Evolutionary conservation across 2,113 vertebrate genomes (phyloP).

Genomic region (Pyxicephalus adspersus): DNA sequence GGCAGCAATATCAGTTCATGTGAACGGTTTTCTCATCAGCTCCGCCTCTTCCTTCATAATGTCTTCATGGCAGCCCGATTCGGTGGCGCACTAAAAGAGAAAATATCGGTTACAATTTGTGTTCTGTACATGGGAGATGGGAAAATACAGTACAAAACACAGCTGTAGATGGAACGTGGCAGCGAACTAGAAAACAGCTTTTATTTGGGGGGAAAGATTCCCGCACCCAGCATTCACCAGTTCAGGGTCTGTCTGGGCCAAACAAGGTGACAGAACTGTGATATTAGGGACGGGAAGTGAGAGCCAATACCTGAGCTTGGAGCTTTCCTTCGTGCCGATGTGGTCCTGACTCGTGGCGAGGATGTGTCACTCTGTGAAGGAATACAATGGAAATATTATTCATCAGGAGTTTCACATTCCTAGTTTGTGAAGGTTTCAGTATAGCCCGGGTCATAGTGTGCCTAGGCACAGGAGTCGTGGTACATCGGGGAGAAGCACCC

Average conservation of each 20-base stretch:
- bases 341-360: not conserved
- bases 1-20: not conserved
- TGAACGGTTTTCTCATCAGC: too few species aligned
- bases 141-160: too few species aligned
- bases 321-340: slow-evolving; percentile 11
- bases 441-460: too few species aligned
- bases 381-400: not conserved
- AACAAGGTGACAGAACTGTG: too few species aligned
- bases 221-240: too few species aligned
- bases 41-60: not conserved
- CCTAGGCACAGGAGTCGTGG: too few species aligned
- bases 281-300: not conserved
- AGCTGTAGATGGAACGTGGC: too few species aligned
- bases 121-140: not conserved
- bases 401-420: too few species aligned
- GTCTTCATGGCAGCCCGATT: not conserved
- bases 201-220: not conserved
- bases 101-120: not conserved
- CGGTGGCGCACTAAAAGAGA: slow-evolving; percentile 23
- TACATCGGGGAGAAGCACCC: too few species aligned
- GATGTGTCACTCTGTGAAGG: slow-evolving; percentile 21
- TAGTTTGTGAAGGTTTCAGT: too few species aligned
- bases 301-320: slow-evolving; percentile 28
- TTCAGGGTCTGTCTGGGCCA: too few species aligned
- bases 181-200: too few species aligned